These are phyloP conservation scores for Aleiodes sp. DNA, from an alignment of 1,140 invertebrate species.

Conservation along the genomic window DNA sequence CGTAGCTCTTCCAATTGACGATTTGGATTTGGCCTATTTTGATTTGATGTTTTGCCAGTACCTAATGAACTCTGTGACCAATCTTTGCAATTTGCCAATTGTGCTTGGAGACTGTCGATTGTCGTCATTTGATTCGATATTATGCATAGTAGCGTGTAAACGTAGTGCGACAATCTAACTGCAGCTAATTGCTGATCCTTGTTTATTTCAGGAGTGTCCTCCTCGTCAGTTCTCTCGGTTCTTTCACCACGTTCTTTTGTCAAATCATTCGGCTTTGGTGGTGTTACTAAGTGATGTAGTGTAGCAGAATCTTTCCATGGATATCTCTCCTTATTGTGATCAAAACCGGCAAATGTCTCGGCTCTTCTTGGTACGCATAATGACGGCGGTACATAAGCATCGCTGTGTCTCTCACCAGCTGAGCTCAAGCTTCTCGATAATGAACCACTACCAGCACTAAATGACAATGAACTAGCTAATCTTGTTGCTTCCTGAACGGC, in stretches of 20 bases:
- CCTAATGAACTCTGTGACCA: slow-evolving; percentile 38
- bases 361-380: slow-evolving; percentile 82
- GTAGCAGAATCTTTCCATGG: slow-evolving; percentile 63
- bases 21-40: slow-evolving; percentile 64
- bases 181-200: slow-evolving; percentile 77
- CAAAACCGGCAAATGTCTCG: slow-evolving; percentile 95
- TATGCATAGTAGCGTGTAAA: slow-evolving; percentile 84
- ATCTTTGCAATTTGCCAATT: slow-evolving; percentile 68
- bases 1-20: slow-evolving; percentile 78
- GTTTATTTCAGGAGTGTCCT: slow-evolving; percentile 43
- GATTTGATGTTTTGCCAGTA: slow-evolving; percentile 64
- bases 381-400: slow-evolving; percentile 81
- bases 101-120: slow-evolving; percentile 79
- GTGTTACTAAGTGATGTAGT: slow-evolving; percentile 43
- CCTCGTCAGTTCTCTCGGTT: slow-evolving; percentile 34
- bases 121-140: slow-evolving; percentile 86
- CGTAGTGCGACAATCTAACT: slow-evolving; percentile 80
- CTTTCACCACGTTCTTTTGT: slow-evolving; percentile 43
- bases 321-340: slow-evolving; percentile 72
- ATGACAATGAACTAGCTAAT: slow-evolving; percentile 75
- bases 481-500: slow-evolving; percentile 74
- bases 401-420: slow-evolving; percentile 88
- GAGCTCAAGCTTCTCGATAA: slow-evolving; percentile 90
- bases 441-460: slow-evolving; percentile 75
- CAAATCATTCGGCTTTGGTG: slow-evolving; percentile 41